phyloP scores from a whole-genome alignment of 2,113 vertebrate species.

The Barnardius zonarius region DNA sequence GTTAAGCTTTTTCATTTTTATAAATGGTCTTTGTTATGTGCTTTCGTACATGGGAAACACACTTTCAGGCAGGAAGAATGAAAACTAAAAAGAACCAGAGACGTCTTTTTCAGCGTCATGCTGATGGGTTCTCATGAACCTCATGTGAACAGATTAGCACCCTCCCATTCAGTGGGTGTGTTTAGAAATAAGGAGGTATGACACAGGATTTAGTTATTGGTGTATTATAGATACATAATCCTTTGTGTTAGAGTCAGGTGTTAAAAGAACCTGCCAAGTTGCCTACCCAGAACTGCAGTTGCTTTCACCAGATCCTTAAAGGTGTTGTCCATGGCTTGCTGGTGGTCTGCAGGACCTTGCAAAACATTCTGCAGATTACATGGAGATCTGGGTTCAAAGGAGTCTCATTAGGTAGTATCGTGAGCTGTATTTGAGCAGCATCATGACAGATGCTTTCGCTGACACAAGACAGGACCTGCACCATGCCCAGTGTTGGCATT shows the following conservation, averaged over 20 bases:
- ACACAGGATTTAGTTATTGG: background rate
- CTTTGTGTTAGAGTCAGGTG: background rate
- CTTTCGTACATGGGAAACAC: background rate
- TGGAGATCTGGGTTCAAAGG: background rate
- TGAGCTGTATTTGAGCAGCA: constrained; percentile 3
- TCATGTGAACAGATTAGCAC: background rate
- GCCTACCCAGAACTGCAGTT: rapidly evolving
- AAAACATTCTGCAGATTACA: background rate
- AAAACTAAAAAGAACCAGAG: background rate
- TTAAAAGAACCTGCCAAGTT: background rate
- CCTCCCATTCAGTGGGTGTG: background rate
- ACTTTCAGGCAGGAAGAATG: background rate
- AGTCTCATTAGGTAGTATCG: background rate
- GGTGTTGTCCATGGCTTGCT: background rate
- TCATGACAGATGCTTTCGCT: background rate
- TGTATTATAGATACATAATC: background rate
- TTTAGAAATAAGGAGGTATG: background rate
- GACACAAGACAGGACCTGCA: background rate
- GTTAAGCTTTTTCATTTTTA: constrained; percentile 38
- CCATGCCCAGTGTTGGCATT: background rate
- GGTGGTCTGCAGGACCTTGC: background rate
- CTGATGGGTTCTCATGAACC: background rate
- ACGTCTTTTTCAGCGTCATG: background rate
- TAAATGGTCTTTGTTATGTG: constrained; percentile 4
- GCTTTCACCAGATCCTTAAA: background rate